Conservation (phyloP, 1,140 invertebrate species). For the Drosophila repleta region DNA sequence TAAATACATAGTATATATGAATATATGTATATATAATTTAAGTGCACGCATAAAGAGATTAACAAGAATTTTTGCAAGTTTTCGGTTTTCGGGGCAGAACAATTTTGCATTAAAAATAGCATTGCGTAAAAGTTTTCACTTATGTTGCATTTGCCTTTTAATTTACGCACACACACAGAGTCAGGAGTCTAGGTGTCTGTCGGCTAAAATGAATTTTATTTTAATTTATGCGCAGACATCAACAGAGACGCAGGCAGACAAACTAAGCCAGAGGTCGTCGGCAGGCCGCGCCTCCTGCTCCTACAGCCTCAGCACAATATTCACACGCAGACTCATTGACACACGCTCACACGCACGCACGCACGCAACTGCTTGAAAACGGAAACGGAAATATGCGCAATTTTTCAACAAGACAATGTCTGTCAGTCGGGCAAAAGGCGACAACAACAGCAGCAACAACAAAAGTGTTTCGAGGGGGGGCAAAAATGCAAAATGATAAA, state of each 20-base stretch:
- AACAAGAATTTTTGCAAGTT: constrained; percentile 18
- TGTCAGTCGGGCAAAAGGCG: constrained; percentile 29
- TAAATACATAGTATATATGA: not conserved
- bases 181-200: constrained; percentile 24
- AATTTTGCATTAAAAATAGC: constrained; percentile 41
- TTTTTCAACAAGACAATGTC: constrained; percentile 58
- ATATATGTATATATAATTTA: not conserved
- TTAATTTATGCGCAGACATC: constrained; percentile 73
- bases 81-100: constrained; percentile 4
- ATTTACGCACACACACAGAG: constrained; percentile 22
- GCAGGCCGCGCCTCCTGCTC: not conserved
- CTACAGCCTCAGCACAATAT: not conserved
- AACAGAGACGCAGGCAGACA: constrained; percentile 42
- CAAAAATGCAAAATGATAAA: constrained; percentile 43
- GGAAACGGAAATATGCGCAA: constrained; percentile 56
- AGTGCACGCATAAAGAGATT: not conserved
- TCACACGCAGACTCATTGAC: constrained; percentile 34
- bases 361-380: constrained; percentile 33
- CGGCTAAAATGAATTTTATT: constrained; percentile 50
- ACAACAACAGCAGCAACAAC: not conserved
- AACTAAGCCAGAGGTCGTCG: constrained; percentile 65
- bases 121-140: constrained; percentile 45
- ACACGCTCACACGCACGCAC: constrained; percentile 5
- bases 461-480: not conserved
- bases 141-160: constrained; percentile 36